Conservation (phyloP, 2,113 vertebrate species). For the Onychostoma macrolepis region DNA sequence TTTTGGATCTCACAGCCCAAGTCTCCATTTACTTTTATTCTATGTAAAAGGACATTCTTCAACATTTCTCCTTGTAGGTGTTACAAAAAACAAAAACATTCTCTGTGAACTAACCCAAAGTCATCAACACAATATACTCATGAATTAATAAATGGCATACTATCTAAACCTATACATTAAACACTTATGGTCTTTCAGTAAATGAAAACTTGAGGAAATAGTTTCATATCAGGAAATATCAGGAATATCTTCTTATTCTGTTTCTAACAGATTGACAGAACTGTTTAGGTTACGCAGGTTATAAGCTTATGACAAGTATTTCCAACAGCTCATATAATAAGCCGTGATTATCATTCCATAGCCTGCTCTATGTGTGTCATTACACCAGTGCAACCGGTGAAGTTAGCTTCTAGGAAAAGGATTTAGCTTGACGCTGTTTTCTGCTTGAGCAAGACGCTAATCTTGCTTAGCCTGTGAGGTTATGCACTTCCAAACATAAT, state of each 20-base stretch:
- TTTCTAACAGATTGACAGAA: neutral
- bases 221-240: neutral
- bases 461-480: conserved; percentile 39
- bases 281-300: neutral
- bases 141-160: neutral
- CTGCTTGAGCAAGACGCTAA: conserved; percentile 44
- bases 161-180: neutral
- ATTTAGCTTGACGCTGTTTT: conserved; percentile 44
- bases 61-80: neutral
- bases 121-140: neutral
- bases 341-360: conserved; percentile 23
- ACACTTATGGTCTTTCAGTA: neutral
- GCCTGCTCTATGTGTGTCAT: conserved; percentile 5
- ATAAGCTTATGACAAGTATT: neutral
- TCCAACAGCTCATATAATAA: neutral
- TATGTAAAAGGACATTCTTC: neutral
- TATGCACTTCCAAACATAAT: conserved; percentile 30
- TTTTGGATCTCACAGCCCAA: neutral
- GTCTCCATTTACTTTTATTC: neutral
- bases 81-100: neutral
- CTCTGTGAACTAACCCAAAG: neutral
- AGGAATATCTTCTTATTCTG: conserved; percentile 32
- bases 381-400: conserved; percentile 9
- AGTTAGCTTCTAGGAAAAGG: conserved; percentile 46
- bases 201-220: conserved; percentile 17